These are phyloP conservation scores for Dendroctonus ponderosae DNA, from an alignment of 1,140 invertebrate genomes.

Conservation along the genomic window DNA sequence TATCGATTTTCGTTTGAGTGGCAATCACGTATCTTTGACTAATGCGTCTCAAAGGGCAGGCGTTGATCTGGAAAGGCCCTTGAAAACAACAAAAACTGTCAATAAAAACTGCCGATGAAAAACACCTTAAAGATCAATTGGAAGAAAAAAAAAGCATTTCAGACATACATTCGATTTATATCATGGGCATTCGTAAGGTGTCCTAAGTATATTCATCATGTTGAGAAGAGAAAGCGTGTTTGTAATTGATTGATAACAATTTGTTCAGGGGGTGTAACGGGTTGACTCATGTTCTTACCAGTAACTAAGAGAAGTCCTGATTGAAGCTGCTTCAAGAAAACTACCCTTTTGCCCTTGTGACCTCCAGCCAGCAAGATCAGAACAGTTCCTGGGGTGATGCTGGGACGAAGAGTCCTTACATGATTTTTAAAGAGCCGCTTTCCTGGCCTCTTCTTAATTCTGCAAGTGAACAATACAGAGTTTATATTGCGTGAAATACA, in stretches of 20 bases:
- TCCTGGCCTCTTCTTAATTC: conserved; percentile 58
- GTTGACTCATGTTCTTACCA: conserved; percentile 71
- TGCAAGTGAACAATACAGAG: conserved; percentile 38
- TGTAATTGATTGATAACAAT: no score
- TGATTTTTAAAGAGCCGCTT: conserved; percentile 77
- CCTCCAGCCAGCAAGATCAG: conserved; percentile 91
- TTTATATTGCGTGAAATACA: no score
- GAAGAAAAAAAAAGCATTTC: not conserved
- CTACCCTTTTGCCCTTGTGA: conserved; percentile 92
- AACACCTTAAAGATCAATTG: conserved; percentile 4
- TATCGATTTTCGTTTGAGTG: conserved; percentile 85
- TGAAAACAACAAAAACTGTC: conserved; percentile 36
- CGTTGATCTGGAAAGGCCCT: conserved; percentile 86
- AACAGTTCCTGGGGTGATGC: conserved; percentile 86
- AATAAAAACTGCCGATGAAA: not conserved
- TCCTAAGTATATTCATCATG: conserved; percentile 34
- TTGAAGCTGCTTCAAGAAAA: conserved; percentile 81
- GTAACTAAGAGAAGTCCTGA: conserved; percentile 93
- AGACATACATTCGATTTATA: conserved; percentile 17
- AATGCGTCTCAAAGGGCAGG: conserved; percentile 89
- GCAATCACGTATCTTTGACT: conserved; percentile 96
- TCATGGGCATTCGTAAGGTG: conserved; percentile 32
- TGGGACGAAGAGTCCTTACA: conserved; percentile 68
- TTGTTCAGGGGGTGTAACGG: no score
- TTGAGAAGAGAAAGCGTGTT: not conserved